phyloP scores from a whole-genome alignment of 2,113 vertebrate genomes.

The Forbesichthys agassizii region DNA sequence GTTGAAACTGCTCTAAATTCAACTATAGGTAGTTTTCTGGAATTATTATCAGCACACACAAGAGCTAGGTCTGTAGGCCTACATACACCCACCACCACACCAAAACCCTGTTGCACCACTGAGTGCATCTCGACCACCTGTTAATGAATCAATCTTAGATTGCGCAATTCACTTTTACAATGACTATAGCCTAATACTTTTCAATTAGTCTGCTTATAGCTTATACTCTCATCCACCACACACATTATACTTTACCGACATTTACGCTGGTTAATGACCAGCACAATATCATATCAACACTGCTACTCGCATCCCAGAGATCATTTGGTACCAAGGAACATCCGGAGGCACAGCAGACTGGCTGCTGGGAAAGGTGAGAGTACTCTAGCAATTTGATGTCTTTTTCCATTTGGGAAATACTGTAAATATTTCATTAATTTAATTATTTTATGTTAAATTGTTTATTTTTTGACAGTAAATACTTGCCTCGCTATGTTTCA shows the following conservation, averaged over 20 bases:
- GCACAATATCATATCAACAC: slow-evolving; percentile 11
- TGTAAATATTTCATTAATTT: neutral
- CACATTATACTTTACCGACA: slow-evolving; percentile 24
- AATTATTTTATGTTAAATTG: slow-evolving; percentile 5
- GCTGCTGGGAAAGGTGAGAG: slow-evolving; percentile 32
- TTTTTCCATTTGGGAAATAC: slow-evolving; percentile 38
- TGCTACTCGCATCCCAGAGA: neutral
- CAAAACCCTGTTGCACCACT: slow-evolving; percentile 15
- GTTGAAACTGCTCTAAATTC: neutral
- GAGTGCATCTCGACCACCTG: slow-evolving; percentile 1
- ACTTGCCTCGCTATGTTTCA: slow-evolving; percentile 1
- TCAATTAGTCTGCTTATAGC: too few species aligned
- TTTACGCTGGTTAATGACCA: slow-evolving; percentile 26
- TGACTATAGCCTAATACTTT: too few species aligned
- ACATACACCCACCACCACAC: neutral
- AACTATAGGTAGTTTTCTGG: neutral
- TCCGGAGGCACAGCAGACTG: slow-evolving; percentile 56
- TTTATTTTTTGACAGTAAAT: slow-evolving; percentile 6
- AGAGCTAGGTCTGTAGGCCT: neutral
- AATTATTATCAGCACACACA: slow-evolving; percentile 10
- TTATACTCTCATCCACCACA: too few species aligned
- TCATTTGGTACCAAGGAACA: slow-evolving; percentile 46
- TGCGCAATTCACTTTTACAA: too few species aligned
- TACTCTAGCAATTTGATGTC: slow-evolving; percentile 12
- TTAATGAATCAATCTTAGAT: neutral